phyloP scores from a whole-genome alignment of 2,888 invertebrate genomes.

The Netelia inedita region DNA sequence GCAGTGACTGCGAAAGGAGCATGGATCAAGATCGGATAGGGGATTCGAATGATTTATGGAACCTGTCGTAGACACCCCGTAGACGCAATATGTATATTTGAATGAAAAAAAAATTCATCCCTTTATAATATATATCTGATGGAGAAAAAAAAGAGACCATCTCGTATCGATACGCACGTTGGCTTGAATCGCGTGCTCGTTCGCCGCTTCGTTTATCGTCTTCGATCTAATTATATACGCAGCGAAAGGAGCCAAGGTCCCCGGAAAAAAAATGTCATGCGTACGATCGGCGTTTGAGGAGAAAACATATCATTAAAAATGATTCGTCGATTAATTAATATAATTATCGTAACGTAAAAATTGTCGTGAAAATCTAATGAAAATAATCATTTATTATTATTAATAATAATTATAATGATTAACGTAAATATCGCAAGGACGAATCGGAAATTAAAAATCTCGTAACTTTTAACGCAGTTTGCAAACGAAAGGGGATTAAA shows the following conservation, averaged over 20 bases:
- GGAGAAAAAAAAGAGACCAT: slow-evolving; percentile 22
- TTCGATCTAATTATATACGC: slow-evolving; percentile 51
- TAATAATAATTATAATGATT: neutral
- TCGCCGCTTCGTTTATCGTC: slow-evolving; percentile 35
- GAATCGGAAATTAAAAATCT: slow-evolving; percentile 42
- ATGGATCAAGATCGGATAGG: slow-evolving; percentile 22
- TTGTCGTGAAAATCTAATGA: too few relatives aligned
- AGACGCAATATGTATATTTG: slow-evolving; percentile 33
- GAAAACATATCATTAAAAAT: neutral
- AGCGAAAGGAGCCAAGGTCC: slow-evolving; percentile 36
- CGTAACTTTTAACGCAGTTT: neutral
- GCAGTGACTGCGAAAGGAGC: slow-evolving; percentile 2
- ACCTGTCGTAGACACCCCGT: slow-evolving; percentile 24
- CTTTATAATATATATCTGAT: neutral
- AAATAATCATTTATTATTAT: too few relatives aligned
- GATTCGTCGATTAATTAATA: neutral
- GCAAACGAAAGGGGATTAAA: slow-evolving; percentile 42
- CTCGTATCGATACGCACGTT: slow-evolving; percentile 5
- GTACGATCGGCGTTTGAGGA: neutral
- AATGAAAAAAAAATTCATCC: slow-evolving; percentile 37
- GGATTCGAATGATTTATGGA: slow-evolving; percentile 55
- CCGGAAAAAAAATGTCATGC: neutral
- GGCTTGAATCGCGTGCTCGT: slow-evolving; percentile 34
- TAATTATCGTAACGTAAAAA: too few relatives aligned
- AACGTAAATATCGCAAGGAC: neutral